Evolutionary conservation across 2,797 vertebrate genomes (phyloP).

Genomic region (Esox masquinongy): DNA sequence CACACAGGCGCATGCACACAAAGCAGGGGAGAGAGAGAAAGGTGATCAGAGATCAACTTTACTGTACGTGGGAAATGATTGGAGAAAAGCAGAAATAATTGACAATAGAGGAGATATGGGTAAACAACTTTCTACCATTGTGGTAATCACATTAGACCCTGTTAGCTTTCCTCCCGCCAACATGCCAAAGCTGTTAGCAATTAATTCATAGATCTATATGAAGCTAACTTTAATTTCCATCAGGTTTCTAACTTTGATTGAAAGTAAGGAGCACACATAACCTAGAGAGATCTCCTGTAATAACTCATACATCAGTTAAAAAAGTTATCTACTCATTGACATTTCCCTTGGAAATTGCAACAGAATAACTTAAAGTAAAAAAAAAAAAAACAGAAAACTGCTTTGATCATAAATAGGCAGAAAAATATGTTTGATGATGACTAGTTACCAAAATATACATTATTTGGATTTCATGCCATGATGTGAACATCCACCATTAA

Average conservation of each 20-base stretch:
- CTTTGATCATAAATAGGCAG: too few relatives aligned
- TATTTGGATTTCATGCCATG: background rate
- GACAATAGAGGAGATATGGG: conserved; percentile 59
- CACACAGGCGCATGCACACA: conserved; percentile 14
- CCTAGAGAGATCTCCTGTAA: conserved; percentile 58
- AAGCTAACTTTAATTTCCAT: conserved; percentile 81
- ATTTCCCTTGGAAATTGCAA: conserved; percentile 28
- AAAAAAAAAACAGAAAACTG: background rate
- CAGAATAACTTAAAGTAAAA: conserved; percentile 4
- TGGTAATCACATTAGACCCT: conserved; percentile 72
- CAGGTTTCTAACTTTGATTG: conserved; percentile 77
- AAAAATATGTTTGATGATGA: background rate
- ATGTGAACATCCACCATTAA: background rate
- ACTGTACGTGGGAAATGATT: conserved; percentile 64
- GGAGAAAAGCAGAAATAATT: conserved; percentile 61
- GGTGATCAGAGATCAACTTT: conserved; percentile 55
- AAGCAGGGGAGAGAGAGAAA: background rate
- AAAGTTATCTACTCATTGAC: conserved; percentile 52
- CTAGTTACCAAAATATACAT: background rate
- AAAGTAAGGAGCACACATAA: conserved; percentile 74
- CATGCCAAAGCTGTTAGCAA: conserved; percentile 71
- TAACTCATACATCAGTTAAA: conserved; percentile 66
- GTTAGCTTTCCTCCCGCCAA: conserved; percentile 72
- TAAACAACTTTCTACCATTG: conserved; percentile 67
- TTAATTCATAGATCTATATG: conserved; percentile 82